Base-by-base conservation (phyloP, 2,797 vertebrate species). In the Helostoma temminkii region DNA sequence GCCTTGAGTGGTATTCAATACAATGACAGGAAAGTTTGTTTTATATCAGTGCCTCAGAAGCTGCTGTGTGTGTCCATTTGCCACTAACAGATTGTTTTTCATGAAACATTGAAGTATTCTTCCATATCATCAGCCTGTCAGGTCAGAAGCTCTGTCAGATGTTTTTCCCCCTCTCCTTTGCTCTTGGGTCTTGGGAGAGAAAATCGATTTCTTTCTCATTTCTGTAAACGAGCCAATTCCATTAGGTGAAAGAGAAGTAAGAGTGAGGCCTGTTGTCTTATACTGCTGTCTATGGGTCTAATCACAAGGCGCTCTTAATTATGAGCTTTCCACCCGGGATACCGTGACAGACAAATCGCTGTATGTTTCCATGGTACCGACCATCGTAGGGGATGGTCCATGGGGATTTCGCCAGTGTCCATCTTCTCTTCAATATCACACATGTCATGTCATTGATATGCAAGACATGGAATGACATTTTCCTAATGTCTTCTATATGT, bases 251-350 rank as follows among this genome's bases (percentile, higher is more conserved):
- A 49, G 69, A 48, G 3, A 63, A 26, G 71, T 30, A 53, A 74
- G 64, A 71, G 68, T 41, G 26, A 78, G 25, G 58, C 46, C 47
- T 19, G 56, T 46, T 70, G 64, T 62, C 9, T 74, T 58, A 46
- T 53, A 85, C 85, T 79, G 59, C 73, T 1, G 59, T 84, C 74
- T 74, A n/a, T 80, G 37, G 50, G 47, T 30, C 58, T 91, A 77
- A 88, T 91, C 80, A 87, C 82, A 76, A 85, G 69, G 84, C 76
- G 24, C 62, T 80, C 3, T 42, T 91, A 89, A 91, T 90, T 86
- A 88, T 74, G 80, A 87, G 84, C 67, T 82, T 81, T 74, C 79
- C 84, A 83, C 77, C 56, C 54, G 14, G 79, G 85, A 85, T 73
- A 28, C 41, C 0, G 30, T 61, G 80, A 82, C 68, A 54, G 66